Base-by-base conservation (phyloP, 1,140 invertebrate species). In the Zaprionus kolodkinae region DNA sequence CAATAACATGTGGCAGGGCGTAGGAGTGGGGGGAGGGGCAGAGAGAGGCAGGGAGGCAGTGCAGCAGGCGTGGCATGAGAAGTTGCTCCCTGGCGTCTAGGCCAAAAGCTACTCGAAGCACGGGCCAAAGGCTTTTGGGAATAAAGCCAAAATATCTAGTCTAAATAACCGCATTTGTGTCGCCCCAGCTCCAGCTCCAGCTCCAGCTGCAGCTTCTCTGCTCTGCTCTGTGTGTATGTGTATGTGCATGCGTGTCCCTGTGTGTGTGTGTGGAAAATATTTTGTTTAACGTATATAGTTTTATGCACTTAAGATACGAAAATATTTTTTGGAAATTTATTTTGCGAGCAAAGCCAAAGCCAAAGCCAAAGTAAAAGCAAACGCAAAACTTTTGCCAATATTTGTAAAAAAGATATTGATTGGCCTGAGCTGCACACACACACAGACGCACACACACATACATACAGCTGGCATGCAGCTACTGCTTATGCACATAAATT, bases 261-360 rank as follows among this genome's bases (percentile, higher is more conserved):
- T 50, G 69, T 55, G 36, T 59, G 54, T 78, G 66, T 84, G 72
- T 81, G 74, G 52, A 72, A 88, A 85, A 89, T 89, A 88, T 89
- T 89, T 89, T 89, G 85, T 89, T 89, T 89, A 89, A 89, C 85
- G 85, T 84, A 85, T 89, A 89, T 89, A 89, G 85, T 89, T 89
- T 89, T 89, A 89, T 89, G 81, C 85, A 88, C 85, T 88, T 88
- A 88, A 85, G 85, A 89, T 81, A 79, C 78, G 43, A 89, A 89
- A 89, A 88, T 89, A 88, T 75, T 78, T 78, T 78, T 70, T 61
- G 57, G 36, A 74, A 77, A 74, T 89, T 83, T 88, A 81, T 82
- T 72, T 84, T 77, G 12, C 54, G 36, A 52, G 52, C 2, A 21
- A 52, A 43, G 25, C 59, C 13, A 21, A 57, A 70, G 52, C 59